phyloP scores from a whole-genome alignment of 1,140 invertebrate species.

The Batillaria attramentaria region DNA sequence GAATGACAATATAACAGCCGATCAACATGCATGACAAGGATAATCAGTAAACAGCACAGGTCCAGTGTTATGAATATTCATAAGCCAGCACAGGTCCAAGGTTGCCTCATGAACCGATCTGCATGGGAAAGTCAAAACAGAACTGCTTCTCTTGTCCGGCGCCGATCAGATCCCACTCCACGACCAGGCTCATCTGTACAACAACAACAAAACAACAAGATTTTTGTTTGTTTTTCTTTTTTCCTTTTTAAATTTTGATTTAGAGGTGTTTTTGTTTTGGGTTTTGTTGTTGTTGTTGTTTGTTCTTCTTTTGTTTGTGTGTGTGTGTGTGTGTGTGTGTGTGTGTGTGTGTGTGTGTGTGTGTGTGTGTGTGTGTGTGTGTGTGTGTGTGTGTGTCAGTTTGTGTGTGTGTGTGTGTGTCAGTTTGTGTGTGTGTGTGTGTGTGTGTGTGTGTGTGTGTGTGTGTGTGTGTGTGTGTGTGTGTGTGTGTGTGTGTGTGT shows the following conservation, averaged over 20 bases:
- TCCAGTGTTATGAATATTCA: too few relatives aligned
- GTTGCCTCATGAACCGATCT: too few relatives aligned
- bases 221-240: background rate
- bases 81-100: too few relatives aligned
- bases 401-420: background rate
- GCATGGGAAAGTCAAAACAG: too few relatives aligned
- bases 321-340: background rate
- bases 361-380: conserved; percentile 1
- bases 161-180: too few relatives aligned
- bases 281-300: background rate
- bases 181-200: too few relatives aligned
- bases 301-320: background rate
- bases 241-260: background rate
- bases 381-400: background rate
- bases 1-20: too few relatives aligned
- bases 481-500: conserved; percentile 3
- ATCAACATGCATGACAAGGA: too few relatives aligned
- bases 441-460: conserved; percentile 3
- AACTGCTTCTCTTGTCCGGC: too few relatives aligned
- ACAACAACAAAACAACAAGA: too few relatives aligned
- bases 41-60: too few relatives aligned
- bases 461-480: conserved; percentile 3
- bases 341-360: background rate
- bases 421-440: background rate
- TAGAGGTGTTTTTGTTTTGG: background rate